Evolutionary conservation across 2,113 vertebrate species (phyloP), one percentile per base, ranked within the genome.

Genomic region (Recurvirostra avosetta): DNA sequence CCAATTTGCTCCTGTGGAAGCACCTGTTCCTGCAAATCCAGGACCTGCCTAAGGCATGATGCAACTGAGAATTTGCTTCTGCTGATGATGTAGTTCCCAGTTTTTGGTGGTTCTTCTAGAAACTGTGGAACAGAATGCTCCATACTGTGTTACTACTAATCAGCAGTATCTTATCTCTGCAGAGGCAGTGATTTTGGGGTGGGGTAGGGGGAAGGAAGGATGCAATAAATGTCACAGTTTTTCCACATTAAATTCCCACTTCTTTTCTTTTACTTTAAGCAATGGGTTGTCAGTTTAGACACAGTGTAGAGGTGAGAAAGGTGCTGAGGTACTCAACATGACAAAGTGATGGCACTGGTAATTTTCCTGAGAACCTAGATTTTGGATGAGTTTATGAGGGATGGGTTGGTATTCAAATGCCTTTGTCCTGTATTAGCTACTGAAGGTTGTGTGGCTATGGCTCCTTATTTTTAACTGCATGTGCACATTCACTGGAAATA

Each of bases 151-250:
- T 82, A 27, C 41, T 11, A 13, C 50, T 47, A 36, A 50, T 53
- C 29, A 86, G 17, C 25, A 79, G 27, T 52, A 68, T n/a, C 21
- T 71, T 85, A 19, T 20, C 34, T 75, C 29, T 68, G 5, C 68
- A 26, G 17, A 68, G n/a, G 23, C 29, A 67, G 29, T 50, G 43
- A 30, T 68, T 68, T 41, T 7, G 0, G 18, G 4, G 19, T 45
- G 8, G 6, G 4, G 1, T 12, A 3, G 3, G 4, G 15, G 12
- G 21, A 49, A 41, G 30, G 8, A 18, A 49, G 19, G 29, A 76
- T 66, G 65, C 40, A 18, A 62, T 20, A 20, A 59, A 45, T 9
- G 12, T 45, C 26, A 26, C 15, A 12, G 6, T 23, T 89, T 70
- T 70, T 70, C 29, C 22, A 9, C 26, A 25, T 34, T 73, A 77